These are phyloP conservation scores for Podabrus alpinus DNA, from an alignment of 2,888 invertebrate genomes.

Conservation along the genomic window DNA sequence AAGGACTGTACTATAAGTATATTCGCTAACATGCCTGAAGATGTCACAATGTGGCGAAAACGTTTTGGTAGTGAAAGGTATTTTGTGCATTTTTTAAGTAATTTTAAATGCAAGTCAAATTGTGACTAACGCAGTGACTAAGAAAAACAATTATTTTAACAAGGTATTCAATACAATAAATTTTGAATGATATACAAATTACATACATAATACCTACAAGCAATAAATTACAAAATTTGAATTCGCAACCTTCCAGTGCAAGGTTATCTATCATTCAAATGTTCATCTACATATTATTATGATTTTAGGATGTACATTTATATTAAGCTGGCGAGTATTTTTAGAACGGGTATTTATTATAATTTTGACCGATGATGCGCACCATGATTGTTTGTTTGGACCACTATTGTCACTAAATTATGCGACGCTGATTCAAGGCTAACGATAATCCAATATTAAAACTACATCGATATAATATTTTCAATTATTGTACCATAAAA, in stretches of 20 bases:
- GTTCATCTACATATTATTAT: background rate
- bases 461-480: background rate
- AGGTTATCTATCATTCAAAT: background rate
- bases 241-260: background rate
- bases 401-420: background rate
- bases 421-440: background rate
- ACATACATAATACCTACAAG: background rate
- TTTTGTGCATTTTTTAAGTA: no score
- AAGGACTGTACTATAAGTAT: no score
- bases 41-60: no score
- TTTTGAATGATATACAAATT: background rate
- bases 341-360: background rate
- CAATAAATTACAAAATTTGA: background rate
- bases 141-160: no score
- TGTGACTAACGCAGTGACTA: no score
- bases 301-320: background rate
- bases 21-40: no score
- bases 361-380: background rate
- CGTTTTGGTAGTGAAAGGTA: no score
- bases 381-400: background rate
- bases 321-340: background rate
- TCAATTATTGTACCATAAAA: background rate
- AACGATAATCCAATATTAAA: background rate
- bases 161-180: background rate
- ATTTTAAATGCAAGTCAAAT: no score